Evolutionary conservation across 1,140 invertebrate genomes (phyloP).

Genomic region (Helicoverpa zea): DNA sequence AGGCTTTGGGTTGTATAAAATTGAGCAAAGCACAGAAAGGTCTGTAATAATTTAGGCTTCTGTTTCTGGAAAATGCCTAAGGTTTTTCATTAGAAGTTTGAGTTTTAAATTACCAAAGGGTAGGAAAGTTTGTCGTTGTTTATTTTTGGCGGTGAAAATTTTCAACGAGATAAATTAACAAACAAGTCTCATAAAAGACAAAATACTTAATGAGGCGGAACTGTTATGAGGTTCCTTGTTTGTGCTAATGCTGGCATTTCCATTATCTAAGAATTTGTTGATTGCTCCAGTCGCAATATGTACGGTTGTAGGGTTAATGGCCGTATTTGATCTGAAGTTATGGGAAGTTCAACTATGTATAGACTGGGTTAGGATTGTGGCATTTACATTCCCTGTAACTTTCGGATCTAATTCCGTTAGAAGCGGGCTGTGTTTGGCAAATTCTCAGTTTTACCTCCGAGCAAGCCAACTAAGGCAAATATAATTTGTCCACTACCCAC

Average conservation of each 20-base stretch:
- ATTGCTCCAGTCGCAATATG: background rate
- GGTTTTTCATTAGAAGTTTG: background rate
- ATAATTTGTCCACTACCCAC: too few relatives aligned
- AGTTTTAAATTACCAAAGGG: slow-evolving; percentile 1
- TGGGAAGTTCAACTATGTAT: background rate
- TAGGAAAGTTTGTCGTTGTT: slow-evolving; percentile 2
- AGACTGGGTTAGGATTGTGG: too few relatives aligned
- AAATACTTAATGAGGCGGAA: background rate
- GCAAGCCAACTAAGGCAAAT: too few relatives aligned
- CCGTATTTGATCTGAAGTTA: background rate
- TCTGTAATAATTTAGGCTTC: background rate
- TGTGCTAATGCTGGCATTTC: background rate
- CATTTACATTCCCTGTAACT: too few relatives aligned
- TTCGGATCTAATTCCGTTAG: too few relatives aligned
- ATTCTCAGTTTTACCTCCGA: too few relatives aligned
- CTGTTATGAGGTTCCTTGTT: slow-evolving; percentile 10
- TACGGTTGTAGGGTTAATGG: background rate
- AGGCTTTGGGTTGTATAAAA: background rate
- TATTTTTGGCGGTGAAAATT: background rate
- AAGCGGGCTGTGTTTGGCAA: too few relatives aligned
- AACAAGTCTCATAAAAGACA: slow-evolving; percentile 1
- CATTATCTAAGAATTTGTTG: background rate
- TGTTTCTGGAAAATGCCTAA: background rate
- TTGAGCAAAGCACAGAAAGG: background rate
- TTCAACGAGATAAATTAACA: background rate